A percentile compares a stretch with the other conserved stretches of the same genome.
Evolutionary conservation across 2,888 invertebrate species (phyloP).

Genomic region (Ctenicera cuprea): DNA sequence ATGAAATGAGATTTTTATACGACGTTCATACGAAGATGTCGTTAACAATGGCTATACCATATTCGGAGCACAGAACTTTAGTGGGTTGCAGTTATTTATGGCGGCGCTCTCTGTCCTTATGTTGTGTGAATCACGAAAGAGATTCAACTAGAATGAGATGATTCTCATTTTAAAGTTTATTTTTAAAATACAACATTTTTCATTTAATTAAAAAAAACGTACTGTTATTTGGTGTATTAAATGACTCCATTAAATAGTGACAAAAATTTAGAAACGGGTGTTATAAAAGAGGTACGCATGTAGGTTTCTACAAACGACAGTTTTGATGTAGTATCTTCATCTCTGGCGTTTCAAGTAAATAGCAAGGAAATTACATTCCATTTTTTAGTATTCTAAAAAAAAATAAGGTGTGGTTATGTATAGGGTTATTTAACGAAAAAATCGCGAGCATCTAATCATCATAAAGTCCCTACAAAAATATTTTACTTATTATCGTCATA

Average conservation of each 20-base stretch:
- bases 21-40: constrained; percentile 13
- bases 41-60: constrained; percentile 16
- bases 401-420: too few species aligned
- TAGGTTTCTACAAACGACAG: not conserved
- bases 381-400: constrained; percentile 4
- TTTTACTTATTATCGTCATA: too few species aligned
- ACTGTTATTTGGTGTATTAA: not conserved
- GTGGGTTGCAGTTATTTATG: constrained; percentile 3
- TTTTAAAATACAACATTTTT: not conserved
- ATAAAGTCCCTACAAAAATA: too few species aligned
- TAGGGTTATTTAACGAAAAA: too few species aligned
- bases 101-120: not conserved
- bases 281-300: constrained; percentile 1
- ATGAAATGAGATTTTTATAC: constrained; percentile 33
- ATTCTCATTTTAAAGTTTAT: not conserved
- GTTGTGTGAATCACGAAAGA: constrained; percentile 3
- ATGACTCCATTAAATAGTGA: not conserved
- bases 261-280: not conserved
- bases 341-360: not conserved
- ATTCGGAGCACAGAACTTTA: constrained; percentile 11
- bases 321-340: constrained; percentile 14
- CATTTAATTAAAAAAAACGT: not conserved
- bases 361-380: constrained; percentile 11
- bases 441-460: too few species aligned
- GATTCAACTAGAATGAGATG: not conserved